These are phyloP conservation scores for Xestia c-nigrum DNA, from an alignment of 2,888 invertebrate species.

Conservation along the genomic window DNA sequence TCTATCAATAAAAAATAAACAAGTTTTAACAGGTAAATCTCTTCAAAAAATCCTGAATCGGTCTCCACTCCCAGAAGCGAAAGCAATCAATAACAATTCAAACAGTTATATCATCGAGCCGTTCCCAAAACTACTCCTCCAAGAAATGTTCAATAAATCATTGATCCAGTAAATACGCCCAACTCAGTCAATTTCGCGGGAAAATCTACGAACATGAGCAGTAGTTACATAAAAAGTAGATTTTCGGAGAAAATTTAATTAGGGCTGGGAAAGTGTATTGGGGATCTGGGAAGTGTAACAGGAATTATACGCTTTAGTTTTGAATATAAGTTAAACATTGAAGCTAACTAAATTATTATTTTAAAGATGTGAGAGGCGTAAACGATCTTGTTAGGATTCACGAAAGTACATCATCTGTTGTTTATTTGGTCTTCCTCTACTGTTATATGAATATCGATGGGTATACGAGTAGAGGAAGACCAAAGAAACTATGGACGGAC, in stretches of 20 bases:
- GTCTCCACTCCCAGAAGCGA: conserved; percentile 8
- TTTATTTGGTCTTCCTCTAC: too few species aligned
- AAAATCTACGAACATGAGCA: conserved; percentile 22
- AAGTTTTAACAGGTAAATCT: conserved; percentile 12
- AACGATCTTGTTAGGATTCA: background rate
- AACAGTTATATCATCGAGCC: conserved; percentile 29
- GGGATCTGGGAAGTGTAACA: conserved; percentile 2
- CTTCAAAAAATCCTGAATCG: conserved; percentile 6
- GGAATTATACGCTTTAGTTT: conserved; percentile 7
- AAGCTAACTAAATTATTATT: background rate
- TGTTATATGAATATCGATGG: too few species aligned
- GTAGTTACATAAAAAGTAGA: conserved; percentile 17
- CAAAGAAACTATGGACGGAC: too few species aligned
- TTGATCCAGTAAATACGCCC: conserved; percentile 45
- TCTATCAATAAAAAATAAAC: background rate
- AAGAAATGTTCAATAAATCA: conserved; percentile 46
- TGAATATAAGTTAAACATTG: background rate
- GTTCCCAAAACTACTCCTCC: conserved; percentile 33
- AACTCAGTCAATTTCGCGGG: conserved; percentile 35
- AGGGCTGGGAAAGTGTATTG: background rate
- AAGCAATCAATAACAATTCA: conserved; percentile 34
- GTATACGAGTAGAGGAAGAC: too few species aligned
- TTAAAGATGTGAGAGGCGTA: background rate
- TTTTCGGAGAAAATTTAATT: conserved; percentile 40
- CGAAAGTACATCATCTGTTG: too few species aligned